Percentiles rank a stretch among this genome's conserved stretches.
phyloP scores from a whole-genome alignment of 1,140 invertebrate genomes.

The Danaus melanippus region DNA sequence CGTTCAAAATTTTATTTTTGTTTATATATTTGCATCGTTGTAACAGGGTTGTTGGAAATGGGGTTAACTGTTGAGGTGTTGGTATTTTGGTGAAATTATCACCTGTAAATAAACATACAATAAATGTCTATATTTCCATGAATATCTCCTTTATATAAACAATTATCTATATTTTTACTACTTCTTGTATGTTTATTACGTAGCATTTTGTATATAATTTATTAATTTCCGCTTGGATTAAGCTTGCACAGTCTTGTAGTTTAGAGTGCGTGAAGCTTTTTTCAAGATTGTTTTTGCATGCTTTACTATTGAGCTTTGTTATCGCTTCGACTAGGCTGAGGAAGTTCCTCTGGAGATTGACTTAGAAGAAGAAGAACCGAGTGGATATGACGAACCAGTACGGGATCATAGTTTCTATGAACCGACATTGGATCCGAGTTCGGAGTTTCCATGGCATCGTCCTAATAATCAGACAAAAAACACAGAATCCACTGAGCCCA shows the following conservation, averaged over 20 bases:
- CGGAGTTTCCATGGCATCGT: slow-evolving; percentile 68
- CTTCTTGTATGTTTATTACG: slow-evolving; percentile 53
- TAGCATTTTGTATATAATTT: slow-evolving; percentile 24
- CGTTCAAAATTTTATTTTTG: slow-evolving; percentile 29
- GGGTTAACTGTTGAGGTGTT: slow-evolving; percentile 44
- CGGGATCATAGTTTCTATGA: slow-evolving; percentile 37
- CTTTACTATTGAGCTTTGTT: slow-evolving; percentile 49
- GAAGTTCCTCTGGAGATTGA: slow-evolving; percentile 38
- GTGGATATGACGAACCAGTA: slow-evolving; percentile 22
- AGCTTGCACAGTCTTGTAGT: slow-evolving; percentile 42
- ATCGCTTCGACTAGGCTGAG: slow-evolving; percentile 45
- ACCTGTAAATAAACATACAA: slow-evolving; percentile 54
- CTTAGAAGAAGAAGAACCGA: slow-evolving; percentile 40
- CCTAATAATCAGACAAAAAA: slow-evolving; percentile 38
- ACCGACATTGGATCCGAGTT: slow-evolving; percentile 46
- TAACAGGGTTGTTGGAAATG: slow-evolving; percentile 41
- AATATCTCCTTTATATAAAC: background rate
- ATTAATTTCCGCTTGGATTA: slow-evolving; percentile 54
- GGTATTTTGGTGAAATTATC: slow-evolving; percentile 68
- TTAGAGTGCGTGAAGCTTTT: slow-evolving; percentile 47
- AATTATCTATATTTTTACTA: slow-evolving; percentile 7
- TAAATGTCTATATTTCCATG: background rate
- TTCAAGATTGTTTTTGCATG: slow-evolving; percentile 59
- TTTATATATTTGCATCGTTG: slow-evolving; percentile 38
- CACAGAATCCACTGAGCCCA: slow-evolving; percentile 19